Evolutionary conservation across 1,140 invertebrate genomes (phyloP).

Genomic region (Tetraneura akinire): DNA sequence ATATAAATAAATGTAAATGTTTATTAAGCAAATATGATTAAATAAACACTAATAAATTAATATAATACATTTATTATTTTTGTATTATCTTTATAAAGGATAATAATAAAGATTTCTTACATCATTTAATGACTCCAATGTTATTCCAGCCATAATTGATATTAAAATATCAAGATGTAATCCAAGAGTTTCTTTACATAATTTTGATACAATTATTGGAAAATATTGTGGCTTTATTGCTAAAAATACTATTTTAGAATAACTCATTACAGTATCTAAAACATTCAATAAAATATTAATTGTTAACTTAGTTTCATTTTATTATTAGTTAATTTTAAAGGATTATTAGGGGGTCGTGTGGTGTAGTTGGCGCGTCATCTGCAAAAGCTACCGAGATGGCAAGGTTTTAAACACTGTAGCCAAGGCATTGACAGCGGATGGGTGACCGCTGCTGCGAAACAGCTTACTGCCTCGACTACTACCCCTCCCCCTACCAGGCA

Average conservation of each 20-base stretch:
- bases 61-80: no score
- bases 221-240: slow-evolving; percentile 85
- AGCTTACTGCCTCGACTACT: no score
- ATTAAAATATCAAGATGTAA: slow-evolving; percentile 66
- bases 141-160: slow-evolving; percentile 80
- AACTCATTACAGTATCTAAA: slow-evolving; percentile 62
- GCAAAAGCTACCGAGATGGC: no score
- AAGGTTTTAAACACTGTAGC: no score
- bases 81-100: not conserved
- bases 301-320: not conserved
- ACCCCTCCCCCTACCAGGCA: no score
- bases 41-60: no score
- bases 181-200: slow-evolving; percentile 57
- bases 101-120: slow-evolving; percentile 61
- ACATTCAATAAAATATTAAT: slow-evolving; percentile 41
- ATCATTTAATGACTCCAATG: slow-evolving; percentile 68
- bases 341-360: no score
- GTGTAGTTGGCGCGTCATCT: no score
- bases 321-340: not conserved
- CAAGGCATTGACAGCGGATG: no score
- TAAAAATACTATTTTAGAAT: slow-evolving; percentile 78
- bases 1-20: no score
- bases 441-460: no score
- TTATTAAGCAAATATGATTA: no score
- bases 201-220: slow-evolving; percentile 63